Percentiles rank a stretch among this genome's conserved stretches.
Evolutionary conservation across 2,888 invertebrate genomes (phyloP).

Genomic region (Dasypolia templi): DNA sequence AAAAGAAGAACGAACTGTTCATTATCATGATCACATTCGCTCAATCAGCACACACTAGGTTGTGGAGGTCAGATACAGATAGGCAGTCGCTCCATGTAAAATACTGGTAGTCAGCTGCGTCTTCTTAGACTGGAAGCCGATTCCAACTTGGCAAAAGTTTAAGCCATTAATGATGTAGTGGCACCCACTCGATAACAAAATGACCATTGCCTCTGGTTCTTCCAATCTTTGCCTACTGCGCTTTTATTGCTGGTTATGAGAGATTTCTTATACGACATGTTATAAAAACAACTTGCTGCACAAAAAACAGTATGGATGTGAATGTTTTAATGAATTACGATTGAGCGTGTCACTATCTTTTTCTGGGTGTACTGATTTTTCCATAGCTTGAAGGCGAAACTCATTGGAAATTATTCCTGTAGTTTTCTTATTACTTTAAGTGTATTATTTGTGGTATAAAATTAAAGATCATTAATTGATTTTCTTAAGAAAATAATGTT

Average conservation of each 20-base stretch:
- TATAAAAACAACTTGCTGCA: constrained; percentile 66
- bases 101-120: not conserved
- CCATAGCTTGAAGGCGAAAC: not conserved
- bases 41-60: not conserved
- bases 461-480: no score
- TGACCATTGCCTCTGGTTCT: constrained; percentile 16
- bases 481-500: not conserved
- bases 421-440: not conserved
- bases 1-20: not conserved
- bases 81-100: not conserved
- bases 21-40: not conserved
- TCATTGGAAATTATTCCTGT: constrained; percentile 19
- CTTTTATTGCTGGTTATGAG: constrained; percentile 58
- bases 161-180: not conserved
- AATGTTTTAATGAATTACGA: constrained; percentile 41
- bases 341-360: constrained; percentile 33
- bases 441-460: not conserved
- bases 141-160: not conserved
- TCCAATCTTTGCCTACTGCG: constrained; percentile 43
- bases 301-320: constrained; percentile 33
- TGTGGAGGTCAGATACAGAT: not conserved
- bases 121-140: not conserved
- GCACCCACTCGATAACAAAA: not conserved
- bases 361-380: constrained; percentile 4
- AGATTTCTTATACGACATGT: constrained; percentile 67